Conservation (phyloP, 2,888 invertebrate species). For the Oegoconia quadripuncta region DNA sequence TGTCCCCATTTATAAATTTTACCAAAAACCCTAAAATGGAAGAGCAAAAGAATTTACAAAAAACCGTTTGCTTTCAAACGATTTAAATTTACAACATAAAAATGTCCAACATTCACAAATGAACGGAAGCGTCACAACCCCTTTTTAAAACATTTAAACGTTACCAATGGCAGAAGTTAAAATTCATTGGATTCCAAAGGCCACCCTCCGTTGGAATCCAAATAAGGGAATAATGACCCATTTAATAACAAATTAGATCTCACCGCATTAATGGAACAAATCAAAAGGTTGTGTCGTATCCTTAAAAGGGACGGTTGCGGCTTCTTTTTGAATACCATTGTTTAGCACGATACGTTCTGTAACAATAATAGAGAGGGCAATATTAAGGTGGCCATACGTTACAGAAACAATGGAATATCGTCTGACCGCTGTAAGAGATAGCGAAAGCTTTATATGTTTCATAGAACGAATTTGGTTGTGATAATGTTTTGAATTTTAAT, state of each 20-base stretch:
- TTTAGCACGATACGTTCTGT: slow-evolving; percentile 16
- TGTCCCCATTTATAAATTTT: too few species aligned
- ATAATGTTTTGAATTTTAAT: slow-evolving; percentile 24
- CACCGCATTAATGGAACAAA: slow-evolving; percentile 48
- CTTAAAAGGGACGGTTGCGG: slow-evolving; percentile 17
- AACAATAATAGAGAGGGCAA: slow-evolving; percentile 21
- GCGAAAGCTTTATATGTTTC: slow-evolving; percentile 30
- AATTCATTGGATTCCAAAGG: slow-evolving; percentile 66
- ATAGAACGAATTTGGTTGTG: slow-evolving; percentile 30
- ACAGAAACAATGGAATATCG: slow-evolving; percentile 41
- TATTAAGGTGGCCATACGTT: slow-evolving; percentile 12
- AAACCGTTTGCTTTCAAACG: too few species aligned
- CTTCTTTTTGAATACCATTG: slow-evolving; percentile 25
- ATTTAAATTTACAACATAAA: slow-evolving; percentile 16
- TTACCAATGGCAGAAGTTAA: slow-evolving; percentile 57
- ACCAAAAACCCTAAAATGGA: too few species aligned
- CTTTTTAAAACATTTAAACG: slow-evolving; percentile 59
- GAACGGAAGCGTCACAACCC: slow-evolving; percentile 48
- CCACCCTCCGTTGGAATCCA: slow-evolving; percentile 48
- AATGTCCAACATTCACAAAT: slow-evolving; percentile 24
- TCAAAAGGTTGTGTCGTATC: slow-evolving; percentile 28
- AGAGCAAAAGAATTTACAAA: too few species aligned
- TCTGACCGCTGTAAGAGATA: slow-evolving; percentile 31
- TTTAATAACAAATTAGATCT: slow-evolving; percentile 75
- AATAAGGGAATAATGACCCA: slow-evolving; percentile 66